phyloP scores from a whole-genome alignment of 2,888 invertebrate species.

The Aleiodes leptofemur region DNA sequence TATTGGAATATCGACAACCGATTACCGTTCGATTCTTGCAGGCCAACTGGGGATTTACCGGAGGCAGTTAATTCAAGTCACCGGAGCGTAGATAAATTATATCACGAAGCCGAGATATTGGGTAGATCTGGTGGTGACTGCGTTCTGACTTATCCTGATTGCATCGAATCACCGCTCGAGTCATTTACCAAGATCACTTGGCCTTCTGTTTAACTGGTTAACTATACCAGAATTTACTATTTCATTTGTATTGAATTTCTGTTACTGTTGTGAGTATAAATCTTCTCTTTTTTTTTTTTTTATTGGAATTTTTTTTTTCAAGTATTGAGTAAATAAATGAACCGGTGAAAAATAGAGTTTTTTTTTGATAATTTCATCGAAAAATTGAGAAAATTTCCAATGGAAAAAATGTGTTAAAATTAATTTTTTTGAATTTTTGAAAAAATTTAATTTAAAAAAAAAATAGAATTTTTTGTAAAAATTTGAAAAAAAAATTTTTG shows the following conservation, averaged over 20 bases:
- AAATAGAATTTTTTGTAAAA: too few species aligned
- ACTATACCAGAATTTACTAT: constrained; percentile 48
- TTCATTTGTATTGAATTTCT: neutral
- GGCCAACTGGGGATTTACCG: constrained; percentile 70
- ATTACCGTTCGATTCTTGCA: constrained; percentile 55
- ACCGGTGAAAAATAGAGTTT: too few species aligned
- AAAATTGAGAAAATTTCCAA: too few species aligned
- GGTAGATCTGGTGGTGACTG: constrained; percentile 71
- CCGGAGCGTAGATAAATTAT: constrained; percentile 65
- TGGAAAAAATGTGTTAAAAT: too few species aligned
- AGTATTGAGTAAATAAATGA: too few species aligned
- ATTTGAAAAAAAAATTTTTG: neutral
- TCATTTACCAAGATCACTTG: constrained; percentile 68
- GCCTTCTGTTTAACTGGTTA: constrained; percentile 6
- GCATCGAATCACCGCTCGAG: constrained; percentile 70
- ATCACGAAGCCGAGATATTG: constrained; percentile 70
- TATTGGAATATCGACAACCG: constrained; percentile 47
- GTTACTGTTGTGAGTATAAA: constrained; percentile 5
- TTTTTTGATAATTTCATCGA: too few species aligned
- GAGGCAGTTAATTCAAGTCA: constrained; percentile 63
- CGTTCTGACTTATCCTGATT: constrained; percentile 66
- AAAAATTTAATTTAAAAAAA: too few species aligned
- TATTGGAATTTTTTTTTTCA: neutral
- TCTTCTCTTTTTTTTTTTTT: neutral
- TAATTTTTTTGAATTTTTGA: too few species aligned